Evolutionary conservation across 1,140 invertebrate species (phyloP), one percentile per base, ranked within the genome.

Genomic region (Lamellibrachia luymesi): DNA sequence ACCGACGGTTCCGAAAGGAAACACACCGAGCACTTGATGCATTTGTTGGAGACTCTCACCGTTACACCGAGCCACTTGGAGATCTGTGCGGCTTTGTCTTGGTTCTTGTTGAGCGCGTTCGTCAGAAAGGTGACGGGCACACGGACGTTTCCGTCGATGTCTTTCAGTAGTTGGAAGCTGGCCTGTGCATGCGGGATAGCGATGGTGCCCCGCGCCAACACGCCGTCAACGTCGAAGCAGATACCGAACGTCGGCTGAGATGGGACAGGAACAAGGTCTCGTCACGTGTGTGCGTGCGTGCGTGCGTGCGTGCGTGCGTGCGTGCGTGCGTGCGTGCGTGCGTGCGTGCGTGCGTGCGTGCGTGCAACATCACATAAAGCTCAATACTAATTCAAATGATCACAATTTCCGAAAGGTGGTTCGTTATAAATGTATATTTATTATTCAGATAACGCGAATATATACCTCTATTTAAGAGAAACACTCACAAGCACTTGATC

Each of bases 171-270:
- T 64, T 97, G 96, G 96, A 98, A 94, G 94, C 97, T 96, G 96
- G 97, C 95, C 92, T 96, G 96, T 2, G 97, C 97, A n/a, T 97
- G 96, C n/a, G 97, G 97, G 51, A 98, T 94, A 6, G 97, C 96
- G 52, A 97, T 97, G 94, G 97, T 97, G 1, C 97, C 97, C 91
- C 97, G 95, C 0, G 97, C 97, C 94, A 98, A 96, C 0, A 98
- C 97, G 25, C 97, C 97, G 94, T 98, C 97, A 90, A 98, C 97
- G 94, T 98, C 97, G 95, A 98, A 98, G 10, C 98, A 95, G 7
- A 98, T 95, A 27, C 97, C 97, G 95, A 98, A 98, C 92, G 94
- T 94, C 51, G 95, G 94, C 95, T 95, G 64, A 22, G 51, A 51
- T 80, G 64, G 13, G 2, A 80, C 5, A 80, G 13, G 2, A 80